Evolutionary conservation across 1,140 invertebrate genomes (phyloP), one percentile per base, ranked within the genome.

Genomic region (Coenobita brevimanus): DNA sequence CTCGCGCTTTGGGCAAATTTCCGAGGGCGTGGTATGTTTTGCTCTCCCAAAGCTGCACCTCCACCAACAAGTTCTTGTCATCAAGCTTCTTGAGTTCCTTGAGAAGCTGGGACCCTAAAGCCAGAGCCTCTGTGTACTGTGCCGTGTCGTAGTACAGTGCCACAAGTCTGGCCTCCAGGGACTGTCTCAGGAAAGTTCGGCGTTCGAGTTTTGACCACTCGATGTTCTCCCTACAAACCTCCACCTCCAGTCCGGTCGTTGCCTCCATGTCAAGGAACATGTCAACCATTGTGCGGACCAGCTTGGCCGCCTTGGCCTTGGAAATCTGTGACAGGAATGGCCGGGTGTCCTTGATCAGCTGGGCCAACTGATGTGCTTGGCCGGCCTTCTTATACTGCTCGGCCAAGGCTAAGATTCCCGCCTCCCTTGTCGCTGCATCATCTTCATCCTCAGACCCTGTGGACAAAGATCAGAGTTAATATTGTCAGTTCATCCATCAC

Each of bases 171-270:
- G 97, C 96, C 93, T 99, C 98, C 89, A 99, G 93, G 10, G 97
- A 97, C 93, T 99, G 99, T 91, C 99, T 94, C 33, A 99, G 93
- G 93, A 99, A 99, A 27, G 97, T 99, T 90, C 99, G 95, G 88
- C 98, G 97, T 92, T 99, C 98, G 92, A 98, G 96, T 93, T 99
- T 98, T 27, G 99, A 98, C 99, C 99, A 99, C 94, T 99, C 97
- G 94, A 99, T 99, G 93, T 98, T 99, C 93, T 99, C 98, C 93
- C 91, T 91, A 79, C 89, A 97, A 57, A 98, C 93, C 92, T 97
- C 96, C 88, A 95, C 94, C 92, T 94, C 98, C 84, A 97, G 96
- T 46, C 97, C 98, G 91, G 97, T 98, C 50, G 95, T 96, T 89
- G 97, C 97, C 93, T 99, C 98, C 92, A 99, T 95, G 93, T 99